These are phyloP conservation scores for Cinclus mexicanus DNA, from an alignment of 2,113 vertebrate genomes.

Conservation along the genomic window DNA sequence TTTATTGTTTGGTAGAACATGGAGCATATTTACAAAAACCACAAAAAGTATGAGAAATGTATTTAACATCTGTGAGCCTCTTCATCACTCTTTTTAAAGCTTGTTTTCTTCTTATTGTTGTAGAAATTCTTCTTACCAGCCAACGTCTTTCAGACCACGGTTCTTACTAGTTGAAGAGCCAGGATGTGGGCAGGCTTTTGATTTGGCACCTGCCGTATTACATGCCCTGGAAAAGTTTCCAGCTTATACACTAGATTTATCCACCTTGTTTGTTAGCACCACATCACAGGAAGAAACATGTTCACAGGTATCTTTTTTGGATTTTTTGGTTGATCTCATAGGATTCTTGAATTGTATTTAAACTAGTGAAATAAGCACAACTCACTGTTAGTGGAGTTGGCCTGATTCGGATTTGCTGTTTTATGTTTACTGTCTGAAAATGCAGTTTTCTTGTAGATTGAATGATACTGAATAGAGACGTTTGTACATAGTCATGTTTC, in stretches of 20 bases:
- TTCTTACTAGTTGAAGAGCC: conserved; percentile 84
- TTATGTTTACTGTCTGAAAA: background rate
- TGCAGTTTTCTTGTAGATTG: background rate
- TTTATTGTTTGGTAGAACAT: background rate
- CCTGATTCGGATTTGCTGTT: background rate
- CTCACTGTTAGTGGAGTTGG: background rate
- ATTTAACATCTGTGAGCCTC: background rate
- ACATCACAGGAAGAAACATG: conserved; percentile 89
- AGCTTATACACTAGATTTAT: conserved; percentile 87
- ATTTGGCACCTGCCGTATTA: conserved; percentile 90
- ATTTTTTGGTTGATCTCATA: background rate
- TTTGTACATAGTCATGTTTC: background rate
- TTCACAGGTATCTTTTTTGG: conserved; percentile 79
- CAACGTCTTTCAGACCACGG: conserved; percentile 87
- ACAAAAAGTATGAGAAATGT: background rate
- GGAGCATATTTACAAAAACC: background rate
- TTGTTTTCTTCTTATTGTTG: background rate
- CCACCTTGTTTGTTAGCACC: conserved; percentile 80
- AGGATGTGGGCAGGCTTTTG: conserved; percentile 88
- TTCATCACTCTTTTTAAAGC: background rate
- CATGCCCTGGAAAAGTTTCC: conserved; percentile 90
- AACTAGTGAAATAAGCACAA: background rate
- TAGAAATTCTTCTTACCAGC: conserved; percentile 76
- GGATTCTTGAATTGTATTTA: background rate
- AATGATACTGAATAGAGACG: background rate